Conservation (phyloP, 2,113 vertebrate genomes). For the Salvelinus sp. region DNA sequence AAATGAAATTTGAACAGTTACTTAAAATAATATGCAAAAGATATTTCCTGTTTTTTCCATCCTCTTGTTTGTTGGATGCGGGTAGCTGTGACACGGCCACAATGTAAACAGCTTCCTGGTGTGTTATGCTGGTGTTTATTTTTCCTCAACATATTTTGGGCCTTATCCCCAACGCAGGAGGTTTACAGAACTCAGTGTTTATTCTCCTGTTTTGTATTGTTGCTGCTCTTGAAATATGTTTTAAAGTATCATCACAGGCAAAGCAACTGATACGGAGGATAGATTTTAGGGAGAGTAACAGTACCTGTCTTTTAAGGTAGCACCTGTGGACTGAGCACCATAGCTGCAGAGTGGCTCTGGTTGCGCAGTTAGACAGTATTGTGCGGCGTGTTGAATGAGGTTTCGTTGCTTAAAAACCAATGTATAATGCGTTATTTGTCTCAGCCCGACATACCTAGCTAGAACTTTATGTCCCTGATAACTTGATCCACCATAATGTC, state of each 20-base stretch:
- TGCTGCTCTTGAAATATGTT: constrained; percentile 62
- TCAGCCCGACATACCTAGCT: not conserved
- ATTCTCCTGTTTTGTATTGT: constrained; percentile 51
- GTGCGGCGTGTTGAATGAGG: not conserved
- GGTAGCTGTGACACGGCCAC: constrained; percentile 60
- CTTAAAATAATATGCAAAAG: constrained; percentile 85
- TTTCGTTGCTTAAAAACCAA: not conserved
- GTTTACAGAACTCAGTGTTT: constrained; percentile 59
- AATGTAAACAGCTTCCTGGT: constrained; percentile 74
- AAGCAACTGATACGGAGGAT: not conserved
- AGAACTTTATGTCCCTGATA: not conserved
- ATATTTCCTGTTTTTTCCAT: constrained; percentile 71
- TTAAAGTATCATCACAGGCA: constrained; percentile 10
- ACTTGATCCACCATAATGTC: not conserved
- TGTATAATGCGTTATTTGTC: not conserved
- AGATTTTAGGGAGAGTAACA: not conserved
- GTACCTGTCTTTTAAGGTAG: not conserved
- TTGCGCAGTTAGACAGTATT: not conserved
- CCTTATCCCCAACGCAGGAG: constrained; percentile 73
- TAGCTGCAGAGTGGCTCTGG: not conserved
- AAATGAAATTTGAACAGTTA: constrained; percentile 86
- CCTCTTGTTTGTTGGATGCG: constrained; percentile 72
- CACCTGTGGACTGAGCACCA: not conserved
- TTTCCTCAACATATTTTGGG: constrained; percentile 74
- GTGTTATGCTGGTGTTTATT: constrained; percentile 75